Percentiles rank a stretch among this genome's conserved stretches.
phyloP scores from a whole-genome alignment of 2,888 invertebrate species.

The Sceliomorpha sp. region DNA sequence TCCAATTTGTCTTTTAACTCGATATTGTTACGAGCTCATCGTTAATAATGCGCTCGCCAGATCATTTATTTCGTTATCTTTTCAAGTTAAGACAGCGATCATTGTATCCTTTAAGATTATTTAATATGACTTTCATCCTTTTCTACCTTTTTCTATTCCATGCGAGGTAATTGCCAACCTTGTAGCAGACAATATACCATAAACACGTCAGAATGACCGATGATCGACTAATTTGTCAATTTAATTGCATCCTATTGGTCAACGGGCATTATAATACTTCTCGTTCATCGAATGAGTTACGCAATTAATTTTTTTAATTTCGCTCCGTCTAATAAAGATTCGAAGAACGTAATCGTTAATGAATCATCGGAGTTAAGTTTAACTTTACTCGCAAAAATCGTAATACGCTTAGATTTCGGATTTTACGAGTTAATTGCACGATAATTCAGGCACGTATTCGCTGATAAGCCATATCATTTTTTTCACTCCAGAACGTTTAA shows the following conservation, averaged over 20 bases:
- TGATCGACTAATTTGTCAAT: slow-evolving; percentile 24
- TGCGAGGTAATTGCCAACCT: slow-evolving; percentile 29
- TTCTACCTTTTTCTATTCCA: slow-evolving; percentile 30
- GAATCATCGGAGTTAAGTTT: too few species aligned
- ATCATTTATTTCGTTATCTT: slow-evolving; percentile 60
- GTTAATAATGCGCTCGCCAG: slow-evolving; percentile 70
- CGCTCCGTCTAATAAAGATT: too few species aligned
- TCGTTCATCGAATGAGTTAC: too few species aligned
- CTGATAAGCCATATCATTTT: too few species aligned
- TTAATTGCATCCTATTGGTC: slow-evolving; percentile 1
- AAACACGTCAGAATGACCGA: slow-evolving; percentile 13
- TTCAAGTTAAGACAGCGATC: slow-evolving; percentile 52
- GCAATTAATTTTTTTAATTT: too few species aligned
- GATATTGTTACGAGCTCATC: slow-evolving; percentile 79
- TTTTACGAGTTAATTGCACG: too few species aligned
- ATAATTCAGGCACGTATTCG: too few species aligned
- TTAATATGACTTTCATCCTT: slow-evolving; percentile 52
- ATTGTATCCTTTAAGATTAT: slow-evolving; percentile 41
- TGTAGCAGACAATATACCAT: slow-evolving; percentile 43
- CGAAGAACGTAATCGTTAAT: too few species aligned
- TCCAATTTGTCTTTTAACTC: slow-evolving; percentile 79
- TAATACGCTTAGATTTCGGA: too few species aligned
- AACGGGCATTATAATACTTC: too few species aligned
- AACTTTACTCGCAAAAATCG: too few species aligned
- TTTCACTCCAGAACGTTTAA: slow-evolving; percentile 36